Evolutionary conservation across 2,888 invertebrate genomes (phyloP).

Genomic region (Busseola fusca): DNA sequence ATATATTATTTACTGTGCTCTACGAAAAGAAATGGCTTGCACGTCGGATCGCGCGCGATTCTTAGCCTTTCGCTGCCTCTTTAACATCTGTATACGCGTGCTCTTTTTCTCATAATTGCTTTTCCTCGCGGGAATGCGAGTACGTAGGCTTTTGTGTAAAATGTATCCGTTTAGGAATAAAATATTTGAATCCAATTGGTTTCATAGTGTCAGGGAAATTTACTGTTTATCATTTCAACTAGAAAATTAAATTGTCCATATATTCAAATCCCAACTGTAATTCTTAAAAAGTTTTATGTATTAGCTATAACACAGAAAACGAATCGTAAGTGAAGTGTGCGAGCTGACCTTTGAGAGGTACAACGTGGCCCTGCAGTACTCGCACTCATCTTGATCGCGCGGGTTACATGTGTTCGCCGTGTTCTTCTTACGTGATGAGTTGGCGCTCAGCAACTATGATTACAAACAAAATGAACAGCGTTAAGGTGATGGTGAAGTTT

Average conservation of each 20-base stretch:
- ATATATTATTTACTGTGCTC: no score
- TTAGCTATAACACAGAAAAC: neutral
- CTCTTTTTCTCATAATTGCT: neutral
- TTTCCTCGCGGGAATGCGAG: neutral
- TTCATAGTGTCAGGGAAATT: neutral
- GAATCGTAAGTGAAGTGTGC: neutral
- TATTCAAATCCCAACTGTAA: neutral
- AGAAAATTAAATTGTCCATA: neutral
- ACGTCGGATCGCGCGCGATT: neutral
- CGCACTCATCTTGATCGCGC: constrained; percentile 91
- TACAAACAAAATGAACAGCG: neutral
- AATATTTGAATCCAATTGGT: neutral
- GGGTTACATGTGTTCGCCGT: constrained; percentile 62
- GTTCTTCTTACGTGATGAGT: constrained; percentile 26
- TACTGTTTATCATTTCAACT: neutral
- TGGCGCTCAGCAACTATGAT: constrained; percentile 6
- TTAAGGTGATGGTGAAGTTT: neutral
- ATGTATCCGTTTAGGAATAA: neutral
- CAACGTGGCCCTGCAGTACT: constrained; percentile 94
- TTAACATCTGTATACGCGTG: no score
- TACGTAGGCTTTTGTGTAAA: neutral
- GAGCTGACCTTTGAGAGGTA: constrained; percentile 94
- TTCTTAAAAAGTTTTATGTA: neutral
- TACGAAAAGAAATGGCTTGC: neutral
- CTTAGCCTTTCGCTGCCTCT: neutral